These are phyloP conservation scores for Macrotus californicus DNA, from an alignment of 2,113 vertebrate genomes.

Conservation along the genomic window DNA sequence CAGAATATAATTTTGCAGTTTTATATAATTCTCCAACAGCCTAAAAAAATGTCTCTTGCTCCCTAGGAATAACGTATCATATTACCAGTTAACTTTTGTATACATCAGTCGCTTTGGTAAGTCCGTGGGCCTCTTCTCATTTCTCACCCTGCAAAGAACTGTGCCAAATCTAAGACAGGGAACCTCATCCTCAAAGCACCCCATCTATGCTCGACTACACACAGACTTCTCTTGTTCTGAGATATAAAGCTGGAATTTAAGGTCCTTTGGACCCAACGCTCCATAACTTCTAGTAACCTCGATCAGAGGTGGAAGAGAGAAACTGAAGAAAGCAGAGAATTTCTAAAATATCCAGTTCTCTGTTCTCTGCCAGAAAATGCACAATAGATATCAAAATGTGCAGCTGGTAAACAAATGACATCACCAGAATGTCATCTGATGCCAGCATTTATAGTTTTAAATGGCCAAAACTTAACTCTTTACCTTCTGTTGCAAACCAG, in stretches of 20 bases:
- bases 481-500: not conserved
- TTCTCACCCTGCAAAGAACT: not conserved
- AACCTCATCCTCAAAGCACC: not conserved
- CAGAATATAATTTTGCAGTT: not conserved
- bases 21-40: not conserved
- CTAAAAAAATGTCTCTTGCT: not conserved
- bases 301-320: constrained; percentile 14
- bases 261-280: not conserved
- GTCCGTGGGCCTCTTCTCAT: not conserved
- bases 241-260: not conserved
- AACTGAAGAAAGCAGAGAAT: not conserved
- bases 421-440: constrained; percentile 30
- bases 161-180: not conserved
- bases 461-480: constrained; percentile 16
- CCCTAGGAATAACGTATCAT: not conserved
- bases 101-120: not conserved
- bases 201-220: not conserved
- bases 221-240: not conserved
- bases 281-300: not conserved
- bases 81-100: not conserved
- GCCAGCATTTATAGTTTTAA: not conserved
- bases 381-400: constrained; percentile 55
- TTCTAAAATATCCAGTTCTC: not conserved
- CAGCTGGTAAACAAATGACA: constrained; percentile 43
- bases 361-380: constrained; percentile 35